These are phyloP conservation scores for Bactericera cockerelli DNA, from an alignment of 1,140 invertebrate genomes.

Conservation along the genomic window DNA sequence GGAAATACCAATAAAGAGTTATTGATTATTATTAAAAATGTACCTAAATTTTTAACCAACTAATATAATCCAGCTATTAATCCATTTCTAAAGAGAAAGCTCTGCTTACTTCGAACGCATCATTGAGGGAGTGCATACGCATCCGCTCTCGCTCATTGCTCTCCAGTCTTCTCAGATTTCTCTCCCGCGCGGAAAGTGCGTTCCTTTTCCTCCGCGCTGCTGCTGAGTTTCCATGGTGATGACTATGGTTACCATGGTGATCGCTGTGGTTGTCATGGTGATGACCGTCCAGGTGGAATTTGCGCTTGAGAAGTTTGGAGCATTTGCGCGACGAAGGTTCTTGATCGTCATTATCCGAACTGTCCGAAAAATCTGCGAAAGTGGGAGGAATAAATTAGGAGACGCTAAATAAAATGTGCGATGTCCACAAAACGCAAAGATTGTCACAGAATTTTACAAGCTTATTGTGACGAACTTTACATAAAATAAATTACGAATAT, in stretches of 20 bases:
- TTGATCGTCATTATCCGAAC: conserved; percentile 1
- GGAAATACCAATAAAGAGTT: no score
- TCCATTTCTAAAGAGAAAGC: neutral
- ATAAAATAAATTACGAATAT: no score
- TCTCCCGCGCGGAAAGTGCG: conserved; percentile 54
- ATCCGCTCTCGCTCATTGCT: conserved; percentile 75
- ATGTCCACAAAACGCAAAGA: no score
- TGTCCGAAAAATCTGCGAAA: neutral
- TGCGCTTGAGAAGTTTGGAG: conserved; percentile 4
- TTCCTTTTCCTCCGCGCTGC: conserved; percentile 40
- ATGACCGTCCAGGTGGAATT: neutral
- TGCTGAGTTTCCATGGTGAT: neutral
- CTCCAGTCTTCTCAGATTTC: conserved; percentile 63
- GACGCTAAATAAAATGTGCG: no score
- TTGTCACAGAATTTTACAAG: no score
- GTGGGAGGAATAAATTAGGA: neutral
- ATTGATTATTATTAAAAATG: no score
- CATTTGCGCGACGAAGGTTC: neutral
- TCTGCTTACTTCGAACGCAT: conserved; percentile 61
- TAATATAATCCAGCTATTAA: no score
- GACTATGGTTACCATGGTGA: neutral
- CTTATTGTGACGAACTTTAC: no score
- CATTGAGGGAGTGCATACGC: conserved; percentile 77
- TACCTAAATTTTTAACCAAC: no score
- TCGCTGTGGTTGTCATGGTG: neutral